These are phyloP conservation scores for Diarsia mendica DNA, from an alignment of 2,888 invertebrate genomes.

Conservation along the genomic window DNA sequence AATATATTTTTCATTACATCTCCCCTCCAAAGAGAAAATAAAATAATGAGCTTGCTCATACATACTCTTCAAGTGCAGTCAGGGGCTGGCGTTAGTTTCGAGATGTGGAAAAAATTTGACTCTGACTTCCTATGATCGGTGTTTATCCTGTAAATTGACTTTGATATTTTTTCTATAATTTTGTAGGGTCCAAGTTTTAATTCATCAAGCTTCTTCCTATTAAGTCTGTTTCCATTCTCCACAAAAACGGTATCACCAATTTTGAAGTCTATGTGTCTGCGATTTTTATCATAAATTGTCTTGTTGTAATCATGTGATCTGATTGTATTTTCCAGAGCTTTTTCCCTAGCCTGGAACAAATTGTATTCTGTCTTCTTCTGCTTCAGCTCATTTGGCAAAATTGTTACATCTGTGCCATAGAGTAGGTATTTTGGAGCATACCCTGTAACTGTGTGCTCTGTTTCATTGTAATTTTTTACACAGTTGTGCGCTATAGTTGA, in stretches of 20 bases:
- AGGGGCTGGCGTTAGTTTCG: too few species aligned
- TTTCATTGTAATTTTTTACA: constrained; percentile 13
- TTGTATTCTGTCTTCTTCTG: constrained; percentile 30
- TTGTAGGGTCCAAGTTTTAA: background rate
- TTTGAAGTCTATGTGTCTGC: background rate
- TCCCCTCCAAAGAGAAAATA: too few species aligned
- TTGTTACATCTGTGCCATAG: constrained; percentile 55
- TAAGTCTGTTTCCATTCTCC: background rate
- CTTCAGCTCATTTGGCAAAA: constrained; percentile 53
- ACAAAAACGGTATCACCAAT: background rate
- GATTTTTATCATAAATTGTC: background rate
- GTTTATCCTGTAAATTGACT: background rate
- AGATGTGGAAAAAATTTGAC: too few species aligned
- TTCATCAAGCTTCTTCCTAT: background rate
- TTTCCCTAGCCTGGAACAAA: constrained; percentile 52
- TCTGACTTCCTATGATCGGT: too few species aligned
- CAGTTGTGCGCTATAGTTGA: background rate
- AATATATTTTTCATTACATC: too few species aligned
- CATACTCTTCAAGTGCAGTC: too few species aligned
- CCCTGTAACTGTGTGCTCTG: constrained; percentile 65
- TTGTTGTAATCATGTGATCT: background rate
- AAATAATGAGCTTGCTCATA: too few species aligned
- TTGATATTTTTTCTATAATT: background rate
- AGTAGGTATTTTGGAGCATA: constrained; percentile 67
- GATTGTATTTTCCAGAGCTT: constrained; percentile 54